Evolutionary conservation across 2,888 invertebrate species (phyloP), one percentile per base, ranked within the genome.

Genomic region (Drymonia ruficornis): DNA sequence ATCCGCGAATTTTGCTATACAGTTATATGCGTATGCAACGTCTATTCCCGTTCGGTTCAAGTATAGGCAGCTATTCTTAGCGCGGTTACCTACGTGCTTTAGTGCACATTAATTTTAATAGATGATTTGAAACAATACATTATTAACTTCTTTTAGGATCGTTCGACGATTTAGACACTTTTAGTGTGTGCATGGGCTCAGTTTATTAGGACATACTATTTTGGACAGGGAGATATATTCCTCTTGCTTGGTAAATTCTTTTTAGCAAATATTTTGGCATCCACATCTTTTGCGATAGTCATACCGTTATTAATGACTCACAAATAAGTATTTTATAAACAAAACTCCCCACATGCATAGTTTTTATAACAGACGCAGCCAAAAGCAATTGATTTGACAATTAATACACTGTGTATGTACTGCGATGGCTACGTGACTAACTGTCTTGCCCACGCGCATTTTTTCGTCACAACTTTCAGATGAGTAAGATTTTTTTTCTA

Each of bases 401-500:
- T 52, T 52, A 45, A 57, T 64, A 73, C 56, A 56, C 81, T 76
- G 80, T 78, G 71, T 67, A 49, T 49, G 42, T 18, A 48, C 63
- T 63, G 73, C 72, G 67, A 63, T 66, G 67, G 12, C 63, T 66
- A 67, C 68, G 63, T 85, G 83, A 82, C 70, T 86, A 84, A 86
- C 79, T 67, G 78, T 77, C 46, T 49, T 73, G 72, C 87, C 87
- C 79, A 87, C 87, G 80, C 86, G 69, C 63, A 76, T 77, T 77
- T 81, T 80, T 83, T 71, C 49, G 38, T 63, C 69, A 65, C 67
- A 59, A 75, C 62, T 74, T 75, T 79, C 70, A 66, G 70, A 74
- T 86, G 86, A 87, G 76, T 84, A 86, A 84, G 43, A 45, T 72
- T 78, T 79, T 76, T 80, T 70, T 71, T 53, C 62, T 61, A 65